Base-by-base conservation (phyloP, 2,113 vertebrate species). In the Macroglossus sobrinus region DNA sequence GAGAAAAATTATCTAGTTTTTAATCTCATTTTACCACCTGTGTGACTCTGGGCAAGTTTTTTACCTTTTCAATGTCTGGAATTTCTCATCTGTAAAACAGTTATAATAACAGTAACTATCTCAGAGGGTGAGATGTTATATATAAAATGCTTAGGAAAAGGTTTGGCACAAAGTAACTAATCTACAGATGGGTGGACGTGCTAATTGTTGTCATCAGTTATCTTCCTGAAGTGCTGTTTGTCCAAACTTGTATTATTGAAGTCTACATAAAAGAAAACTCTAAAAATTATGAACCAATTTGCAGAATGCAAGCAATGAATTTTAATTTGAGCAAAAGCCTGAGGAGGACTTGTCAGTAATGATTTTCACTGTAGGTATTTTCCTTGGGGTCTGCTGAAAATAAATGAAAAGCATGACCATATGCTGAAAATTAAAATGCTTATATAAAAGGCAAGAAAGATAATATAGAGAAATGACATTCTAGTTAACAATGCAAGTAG, bases 351-450 rank as follows among this genome's bases (percentile, higher is more conserved):
- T 3, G 69, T 89, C 92, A 86, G 26, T 89, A 74, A 72, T 57
- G 55, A 89, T 81, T 96, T 95, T 94, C 55, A 69, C 63, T 68
- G 2, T 45, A 82, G 22, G 18, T 89, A n/a, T 86, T 91, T 91
- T 89, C 43, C 47, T 81, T 87, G 26, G 21, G 61, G 59, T 84
- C 21, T 94, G 86, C 61, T 95, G 63, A 95, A 57, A 89, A 68
- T 35, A 57, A 66, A 86, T 43, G 43, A 68, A 94, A 91, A 91
- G 13, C 55, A 63, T 66, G 33, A 55, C 55, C 33, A 76, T 85
- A 78, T 89, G 78, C 63, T 93, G 35, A 96, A 79, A 93, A 91
- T 91, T 82, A 86, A 93, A 95, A 47, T 76, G 66, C 68, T 72
- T 89, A 28, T 66, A 30, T 74, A 35, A 96, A 92, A 15, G 0